phyloP scores from a whole-genome alignment of 2,113 vertebrate species.

The Python bivittatus region DNA sequence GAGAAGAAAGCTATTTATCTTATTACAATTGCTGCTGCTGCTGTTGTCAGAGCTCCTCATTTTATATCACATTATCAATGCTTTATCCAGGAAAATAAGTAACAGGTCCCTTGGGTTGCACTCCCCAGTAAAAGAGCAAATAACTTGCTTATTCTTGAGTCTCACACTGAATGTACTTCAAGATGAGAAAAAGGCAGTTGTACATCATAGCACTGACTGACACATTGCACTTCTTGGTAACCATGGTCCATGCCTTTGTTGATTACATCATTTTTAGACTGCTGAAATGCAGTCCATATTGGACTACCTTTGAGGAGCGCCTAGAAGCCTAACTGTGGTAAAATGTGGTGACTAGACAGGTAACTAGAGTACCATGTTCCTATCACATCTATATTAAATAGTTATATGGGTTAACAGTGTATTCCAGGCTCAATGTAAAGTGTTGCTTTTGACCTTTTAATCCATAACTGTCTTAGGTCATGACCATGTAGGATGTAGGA shows the following conservation, averaged over 20 bases:
- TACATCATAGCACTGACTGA: not conserved
- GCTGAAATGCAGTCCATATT: not conserved
- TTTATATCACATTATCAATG: not conserved
- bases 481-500: not conserved
- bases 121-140: not conserved
- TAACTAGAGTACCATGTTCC: too few species aligned
- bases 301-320: not conserved
- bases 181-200: not conserved
- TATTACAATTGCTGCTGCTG: not conserved
- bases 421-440: not conserved
- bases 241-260: not conserved
- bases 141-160: not conserved
- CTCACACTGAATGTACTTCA: not conserved
- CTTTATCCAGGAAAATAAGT: not conserved
- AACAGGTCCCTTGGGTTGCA: not conserved
- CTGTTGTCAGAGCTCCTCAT: not conserved
- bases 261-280: not conserved
- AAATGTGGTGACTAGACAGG: not conserved
- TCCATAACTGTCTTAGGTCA: not conserved
- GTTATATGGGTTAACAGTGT: not conserved
- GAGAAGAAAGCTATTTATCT: not conserved
- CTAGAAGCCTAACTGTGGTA: not conserved
- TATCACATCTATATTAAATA: not conserved
- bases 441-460: not conserved
- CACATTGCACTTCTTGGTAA: not conserved